Conservation (phyloP, 2,797 vertebrate species). For the Lates japonicus region DNA sequence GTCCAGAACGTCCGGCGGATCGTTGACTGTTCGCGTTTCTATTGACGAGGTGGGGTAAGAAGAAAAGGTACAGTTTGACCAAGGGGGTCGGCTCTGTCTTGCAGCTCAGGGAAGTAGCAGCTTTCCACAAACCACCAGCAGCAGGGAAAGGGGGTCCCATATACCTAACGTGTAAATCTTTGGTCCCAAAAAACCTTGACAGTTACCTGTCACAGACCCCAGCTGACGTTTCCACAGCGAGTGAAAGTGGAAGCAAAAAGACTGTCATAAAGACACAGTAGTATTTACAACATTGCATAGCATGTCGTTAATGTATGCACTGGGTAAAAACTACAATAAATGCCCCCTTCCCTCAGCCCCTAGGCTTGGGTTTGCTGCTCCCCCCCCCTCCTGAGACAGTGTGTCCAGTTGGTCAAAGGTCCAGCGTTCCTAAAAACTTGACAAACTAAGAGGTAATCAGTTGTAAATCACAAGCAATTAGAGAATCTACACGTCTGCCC, state of each 20-base stretch:
- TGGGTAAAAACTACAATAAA: conserved; percentile 27
- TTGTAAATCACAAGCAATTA: conserved; percentile 83
- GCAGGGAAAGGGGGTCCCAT: conserved; percentile 84
- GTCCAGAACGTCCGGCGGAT: conserved; percentile 99
- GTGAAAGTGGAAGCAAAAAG: conserved; percentile 15
- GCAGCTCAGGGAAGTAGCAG: conserved; percentile 93
- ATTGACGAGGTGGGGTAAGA: conserved; percentile 98
- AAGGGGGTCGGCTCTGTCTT: conserved; percentile 96
- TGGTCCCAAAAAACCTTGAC: conserved; percentile 29
- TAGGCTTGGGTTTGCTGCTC: conserved; percentile 87
- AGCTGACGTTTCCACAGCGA: conserved; percentile 11
- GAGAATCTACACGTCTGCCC: conserved; percentile 79
- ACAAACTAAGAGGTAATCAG: conserved; percentile 91
- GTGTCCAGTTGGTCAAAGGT: conserved; percentile 99
- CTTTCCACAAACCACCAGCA: conserved; percentile 88
- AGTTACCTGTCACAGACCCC: conserved; percentile 12
- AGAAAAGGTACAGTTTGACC: conserved; percentile 99
- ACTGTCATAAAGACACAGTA: conserved; percentile 19
- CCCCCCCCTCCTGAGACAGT: conserved; percentile 93
- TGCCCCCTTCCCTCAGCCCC: conserved; percentile 75
- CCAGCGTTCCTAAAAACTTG: conserved; percentile 96
- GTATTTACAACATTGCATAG: conserved; percentile 22
- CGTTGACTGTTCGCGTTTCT: conserved; percentile 97
- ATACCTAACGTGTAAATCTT: conserved; percentile 23
- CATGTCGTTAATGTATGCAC: conserved; percentile 38